These are phyloP conservation scores for Actinopyga echinites DNA, from an alignment of 53 echinoderm and acorn worm species.

Conservation along the genomic window DNA sequence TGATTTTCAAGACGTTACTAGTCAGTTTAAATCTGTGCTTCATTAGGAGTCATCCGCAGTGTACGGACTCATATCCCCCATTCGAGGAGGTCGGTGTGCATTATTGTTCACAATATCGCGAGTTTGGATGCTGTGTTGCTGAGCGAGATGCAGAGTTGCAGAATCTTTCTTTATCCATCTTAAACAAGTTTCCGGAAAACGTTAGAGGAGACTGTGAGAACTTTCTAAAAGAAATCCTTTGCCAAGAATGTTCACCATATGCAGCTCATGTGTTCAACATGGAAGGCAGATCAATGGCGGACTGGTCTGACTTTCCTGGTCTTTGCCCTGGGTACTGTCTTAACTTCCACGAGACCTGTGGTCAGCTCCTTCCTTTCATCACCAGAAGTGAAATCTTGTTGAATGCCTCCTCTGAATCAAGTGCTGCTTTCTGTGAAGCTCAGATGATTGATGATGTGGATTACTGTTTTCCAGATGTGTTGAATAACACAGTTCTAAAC, in stretches of 20 bases:
- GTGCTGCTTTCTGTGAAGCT: constrained; percentile 64
- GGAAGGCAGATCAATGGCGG: constrained; percentile 48
- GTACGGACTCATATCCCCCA: constrained; percentile 83
- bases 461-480: constrained; percentile 92
- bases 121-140: constrained; percentile 76
- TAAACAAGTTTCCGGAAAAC: background rate
- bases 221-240: constrained; percentile 76
- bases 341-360: constrained; percentile 70
- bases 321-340: constrained; percentile 77
- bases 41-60: constrained; percentile 73
- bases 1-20: too few relatives aligned
- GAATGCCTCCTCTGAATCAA: constrained; percentile 36
- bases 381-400: constrained; percentile 55
- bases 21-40: too few relatives aligned
- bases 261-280: constrained; percentile 85
- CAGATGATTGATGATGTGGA: constrained; percentile 66
- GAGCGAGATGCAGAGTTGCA: constrained; percentile 56
- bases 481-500: constrained; percentile 57
- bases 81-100: constrained; percentile 45
- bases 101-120: constrained; percentile 70
- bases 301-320: constrained; percentile 71
- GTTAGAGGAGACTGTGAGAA: constrained; percentile 49
- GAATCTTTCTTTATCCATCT: constrained; percentile 19
- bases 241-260: constrained; percentile 96
- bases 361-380: constrained; percentile 61